Evolutionary conservation across 2,888 invertebrate genomes (phyloP), one percentile per base, ranked within the genome.

Genomic region (Ptilodon capucinus): DNA sequence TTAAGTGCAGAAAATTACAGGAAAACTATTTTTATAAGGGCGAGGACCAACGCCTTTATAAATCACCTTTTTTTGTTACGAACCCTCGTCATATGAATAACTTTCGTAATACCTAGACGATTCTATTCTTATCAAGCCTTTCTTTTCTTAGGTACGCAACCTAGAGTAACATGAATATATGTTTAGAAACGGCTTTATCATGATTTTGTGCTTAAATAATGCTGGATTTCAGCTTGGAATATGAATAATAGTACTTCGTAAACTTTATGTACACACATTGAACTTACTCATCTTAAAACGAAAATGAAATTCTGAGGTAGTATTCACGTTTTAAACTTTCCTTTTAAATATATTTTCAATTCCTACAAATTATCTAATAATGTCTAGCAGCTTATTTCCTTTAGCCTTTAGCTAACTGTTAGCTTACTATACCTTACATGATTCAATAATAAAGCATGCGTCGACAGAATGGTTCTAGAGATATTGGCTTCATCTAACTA

Each of bases 41-140:
- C 23, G 14, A 43, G 35, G 43, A 6, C 21, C 17, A n/a, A 14
- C 18, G n/a, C 17, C n/a, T 44, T 28, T 30, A 56, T 61, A 50
- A 60, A 61, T 61, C 53, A 51, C n/a, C n/a, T n/a, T 51, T 51
- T 60, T 41, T 40, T 52, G 45, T 42, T 40, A 38, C 39, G 21
- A 40, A 57, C 60, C 63, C 51, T 63, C 47, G 48, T 57, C 55
- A 48, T 44, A 44, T 48, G 53, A 60, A 58, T 58, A 63, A 54
- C 43, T 55, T 55, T 55, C 41, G 46, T 55, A 46, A 57, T 48
- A 44, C 44, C 44, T 32, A 36, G 49, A 47, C 44, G 19, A 14
- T 46, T 36, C 42, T 50, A 45, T 47, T 45, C 23, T 46, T 6
- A 21, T 39, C 14, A 32, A 34, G 4, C 17, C 35, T 35, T 35